Evolutionary conservation across 2,888 invertebrate genomes (phyloP).

Genomic region (Brachyptera putata): DNA sequence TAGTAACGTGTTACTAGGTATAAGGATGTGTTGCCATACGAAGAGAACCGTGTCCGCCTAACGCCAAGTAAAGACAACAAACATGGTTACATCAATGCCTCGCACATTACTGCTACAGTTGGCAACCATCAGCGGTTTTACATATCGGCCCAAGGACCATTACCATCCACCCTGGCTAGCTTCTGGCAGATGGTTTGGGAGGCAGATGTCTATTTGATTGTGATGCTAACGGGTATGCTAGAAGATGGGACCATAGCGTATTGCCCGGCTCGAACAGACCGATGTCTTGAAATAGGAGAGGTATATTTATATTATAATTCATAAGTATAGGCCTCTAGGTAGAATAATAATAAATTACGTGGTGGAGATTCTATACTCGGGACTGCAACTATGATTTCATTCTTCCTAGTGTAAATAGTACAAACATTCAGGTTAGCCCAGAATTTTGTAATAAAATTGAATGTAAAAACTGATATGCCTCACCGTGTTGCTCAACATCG

Average conservation of each 20-base stretch:
- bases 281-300: constrained; percentile 61
- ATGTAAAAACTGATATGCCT: too few relatives aligned
- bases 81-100: constrained; percentile 89
- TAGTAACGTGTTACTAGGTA: constrained; percentile 43
- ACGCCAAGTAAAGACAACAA: constrained; percentile 79
- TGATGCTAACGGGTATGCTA: constrained; percentile 62
- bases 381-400: too few relatives aligned
- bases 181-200: constrained; percentile 94
- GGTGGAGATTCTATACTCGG: too few relatives aligned
- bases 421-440: too few relatives aligned
- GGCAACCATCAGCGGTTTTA: constrained; percentile 81
- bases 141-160: constrained; percentile 71
- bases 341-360: too few relatives aligned
- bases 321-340: too few relatives aligned
- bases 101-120: constrained; percentile 80
- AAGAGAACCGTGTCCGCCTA: constrained; percentile 79
- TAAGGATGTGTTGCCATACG: constrained; percentile 80
- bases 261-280: constrained; percentile 55
- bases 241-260: constrained; percentile 52
- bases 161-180: constrained; percentile 55
- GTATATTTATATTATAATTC: constrained; percentile 45
- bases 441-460: too few relatives aligned
- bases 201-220: constrained; percentile 75
- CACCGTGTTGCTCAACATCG: too few relatives aligned
- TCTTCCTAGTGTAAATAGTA: too few relatives aligned